Percentiles rank a stretch among this genome's conserved stretches.
Evolutionary conservation across 2,113 vertebrate species (phyloP).

Genomic region (Galbula dea): DNA sequence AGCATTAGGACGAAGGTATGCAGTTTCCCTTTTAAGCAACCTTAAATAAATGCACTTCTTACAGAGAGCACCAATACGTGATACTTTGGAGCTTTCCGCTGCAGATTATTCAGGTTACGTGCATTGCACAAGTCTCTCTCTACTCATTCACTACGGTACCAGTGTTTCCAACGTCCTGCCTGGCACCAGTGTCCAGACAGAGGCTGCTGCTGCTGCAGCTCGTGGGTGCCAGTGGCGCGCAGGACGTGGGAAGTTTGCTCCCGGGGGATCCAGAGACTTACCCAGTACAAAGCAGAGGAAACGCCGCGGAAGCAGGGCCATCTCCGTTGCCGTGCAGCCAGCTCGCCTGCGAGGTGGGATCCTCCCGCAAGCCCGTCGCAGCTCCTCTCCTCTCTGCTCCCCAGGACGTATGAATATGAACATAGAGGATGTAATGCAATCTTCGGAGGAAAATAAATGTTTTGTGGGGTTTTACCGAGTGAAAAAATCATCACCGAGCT

Average conservation of each 20-base stretch:
- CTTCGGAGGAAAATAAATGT: not conserved
- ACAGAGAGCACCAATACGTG: accelerated
- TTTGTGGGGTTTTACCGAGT: not conserved
- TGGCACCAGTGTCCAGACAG: not conserved
- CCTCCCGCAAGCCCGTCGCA: not conserved
- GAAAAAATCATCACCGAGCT: not conserved
- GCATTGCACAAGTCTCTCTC: not conserved
- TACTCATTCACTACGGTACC: not conserved
- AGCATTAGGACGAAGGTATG: accelerated
- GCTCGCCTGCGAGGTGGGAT: not conserved
- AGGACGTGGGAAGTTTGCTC: not conserved
- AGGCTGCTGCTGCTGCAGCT: not conserved
- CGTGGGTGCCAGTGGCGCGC: not conserved
- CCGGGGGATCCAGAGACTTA: not conserved
- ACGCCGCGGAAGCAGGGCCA: not conserved
- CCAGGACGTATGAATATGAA: not conserved
- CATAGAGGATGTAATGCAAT: not conserved
- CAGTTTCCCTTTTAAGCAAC: not conserved
- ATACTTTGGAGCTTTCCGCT: not conserved
- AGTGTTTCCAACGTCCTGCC: not conserved
- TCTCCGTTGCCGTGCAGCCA: not conserved
- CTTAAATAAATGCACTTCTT: not conserved
- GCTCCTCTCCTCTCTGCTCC: not conserved
- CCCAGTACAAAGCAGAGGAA: slow-evolving; percentile 57
- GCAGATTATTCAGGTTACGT: not conserved